phyloP scores from a whole-genome alignment of 2,888 invertebrate species.

The Xanthorhoe spadicearia region DNA sequence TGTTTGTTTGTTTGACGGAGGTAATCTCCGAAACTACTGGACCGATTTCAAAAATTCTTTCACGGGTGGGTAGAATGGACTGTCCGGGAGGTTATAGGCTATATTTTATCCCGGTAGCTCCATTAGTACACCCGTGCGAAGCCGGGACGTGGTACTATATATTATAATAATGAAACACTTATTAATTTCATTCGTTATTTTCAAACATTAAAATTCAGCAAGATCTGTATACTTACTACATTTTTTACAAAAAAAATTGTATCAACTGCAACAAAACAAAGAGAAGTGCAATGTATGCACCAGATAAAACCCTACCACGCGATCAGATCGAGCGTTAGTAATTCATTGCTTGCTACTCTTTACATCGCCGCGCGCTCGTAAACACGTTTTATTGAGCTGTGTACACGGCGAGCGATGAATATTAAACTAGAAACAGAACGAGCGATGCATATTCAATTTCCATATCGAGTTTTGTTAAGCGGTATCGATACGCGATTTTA shows the following conservation, averaged over 20 bases:
- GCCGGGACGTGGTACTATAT: too few species aligned
- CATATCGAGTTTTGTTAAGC: slow-evolving; percentile 47
- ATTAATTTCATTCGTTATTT: too few species aligned
- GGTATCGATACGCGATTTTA: slow-evolving; percentile 24
- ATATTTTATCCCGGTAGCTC: too few species aligned
- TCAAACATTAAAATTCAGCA: too few species aligned
- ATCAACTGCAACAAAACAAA: neutral
- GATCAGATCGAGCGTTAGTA: slow-evolving; percentile 59
- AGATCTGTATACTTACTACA: too few species aligned
- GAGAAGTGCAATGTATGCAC: slow-evolving; percentile 25
- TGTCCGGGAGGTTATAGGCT: too few species aligned
- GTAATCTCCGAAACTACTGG: too few species aligned
- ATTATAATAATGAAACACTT: too few species aligned
- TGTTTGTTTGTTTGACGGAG: too few species aligned
- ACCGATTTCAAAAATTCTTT: too few species aligned
- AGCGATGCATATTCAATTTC: slow-evolving; percentile 69
- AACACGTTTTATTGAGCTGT: slow-evolving; percentile 74
- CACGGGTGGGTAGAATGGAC: too few species aligned
- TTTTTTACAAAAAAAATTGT: neutral
- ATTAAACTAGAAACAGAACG: slow-evolving; percentile 59
- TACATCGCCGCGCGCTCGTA: slow-evolving; percentile 70
- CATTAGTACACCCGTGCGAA: too few species aligned
- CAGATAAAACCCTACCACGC: slow-evolving; percentile 41
- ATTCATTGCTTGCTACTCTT: slow-evolving; percentile 56
- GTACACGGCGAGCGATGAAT: slow-evolving; percentile 71